Conservation (phyloP, 2,113 vertebrate genomes). For the Ciconia boyciana region DNA sequence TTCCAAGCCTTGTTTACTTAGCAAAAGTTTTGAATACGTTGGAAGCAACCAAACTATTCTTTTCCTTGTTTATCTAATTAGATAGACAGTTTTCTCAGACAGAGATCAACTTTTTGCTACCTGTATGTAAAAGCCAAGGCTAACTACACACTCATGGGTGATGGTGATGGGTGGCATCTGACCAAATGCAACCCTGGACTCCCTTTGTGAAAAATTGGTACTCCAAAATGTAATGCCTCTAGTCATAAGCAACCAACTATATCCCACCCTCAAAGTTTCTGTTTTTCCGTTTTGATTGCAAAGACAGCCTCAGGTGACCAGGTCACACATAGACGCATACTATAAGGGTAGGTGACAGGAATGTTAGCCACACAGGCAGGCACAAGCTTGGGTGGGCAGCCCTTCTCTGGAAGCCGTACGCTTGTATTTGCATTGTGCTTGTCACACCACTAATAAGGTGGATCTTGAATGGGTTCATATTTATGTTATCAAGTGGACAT, state of each 20-base stretch:
- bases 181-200: not conserved
- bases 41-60: not conserved
- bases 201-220: not conserved
- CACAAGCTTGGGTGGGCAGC: not conserved
- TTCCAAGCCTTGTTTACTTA: not conserved
- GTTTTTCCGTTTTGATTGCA: not conserved
- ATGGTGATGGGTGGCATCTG: not conserved
- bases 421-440: not conserved
- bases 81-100: not conserved
- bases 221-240: not conserved
- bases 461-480: not conserved
- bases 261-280: not conserved
- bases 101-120: not conserved
- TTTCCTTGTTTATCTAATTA: not conserved
- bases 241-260: not conserved
- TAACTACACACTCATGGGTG: not conserved
- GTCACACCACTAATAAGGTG: not conserved
- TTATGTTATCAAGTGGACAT: not conserved
- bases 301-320: not conserved
- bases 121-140: not conserved
- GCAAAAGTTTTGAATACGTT: not conserved
- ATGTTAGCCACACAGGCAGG: not conserved
- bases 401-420: not conserved
- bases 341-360: not conserved
- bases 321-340: not conserved